Evolutionary conservation across 1,140 invertebrate genomes (phyloP).

Genomic region (silkworm (Bombyx mori)): DNA sequence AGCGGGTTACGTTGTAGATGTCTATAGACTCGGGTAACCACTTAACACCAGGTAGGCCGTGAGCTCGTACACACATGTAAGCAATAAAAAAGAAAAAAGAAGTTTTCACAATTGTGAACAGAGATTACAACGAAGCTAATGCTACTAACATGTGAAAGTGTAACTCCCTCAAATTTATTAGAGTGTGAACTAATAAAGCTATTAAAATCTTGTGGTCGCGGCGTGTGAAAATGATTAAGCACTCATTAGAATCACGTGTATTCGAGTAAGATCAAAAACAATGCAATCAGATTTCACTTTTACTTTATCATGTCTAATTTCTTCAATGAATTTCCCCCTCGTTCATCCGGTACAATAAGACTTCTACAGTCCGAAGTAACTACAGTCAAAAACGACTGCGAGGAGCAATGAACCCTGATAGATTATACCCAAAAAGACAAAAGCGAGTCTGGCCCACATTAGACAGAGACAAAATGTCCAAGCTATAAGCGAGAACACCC

Average conservation of each 20-base stretch:
- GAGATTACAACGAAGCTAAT: not conserved
- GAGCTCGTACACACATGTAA: no score
- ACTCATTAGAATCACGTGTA: not conserved
- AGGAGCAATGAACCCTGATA: slow-evolving; percentile 49
- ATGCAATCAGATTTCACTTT: not conserved
- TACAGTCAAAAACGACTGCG: slow-evolving; percentile 23
- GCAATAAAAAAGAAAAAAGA: no score
- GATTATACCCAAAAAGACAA: slow-evolving; percentile 41
- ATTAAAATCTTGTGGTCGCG: slow-evolving; percentile 16
- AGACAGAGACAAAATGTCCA: slow-evolving; percentile 48
- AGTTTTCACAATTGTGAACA: no score
- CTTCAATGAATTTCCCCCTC: no score
- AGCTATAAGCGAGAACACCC: slow-evolving; percentile 43
- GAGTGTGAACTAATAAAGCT: slow-evolving; percentile 45
- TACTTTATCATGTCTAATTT: no score
- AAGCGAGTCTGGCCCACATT: slow-evolving; percentile 40
- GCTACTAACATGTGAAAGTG: slow-evolving; percentile 33
- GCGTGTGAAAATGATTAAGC: slow-evolving; percentile 15
- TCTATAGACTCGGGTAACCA: no score
- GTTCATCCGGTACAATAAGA: no score
- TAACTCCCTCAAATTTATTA: slow-evolving; percentile 29
- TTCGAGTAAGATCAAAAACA: not conserved
- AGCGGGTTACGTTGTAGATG: no score
- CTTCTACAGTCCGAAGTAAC: not conserved
- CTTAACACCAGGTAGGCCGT: no score